Evolutionary conservation across 2,888 invertebrate species (phyloP), one percentile per base, ranked within the genome.

Genomic region (Antheraea assamensis): DNA sequence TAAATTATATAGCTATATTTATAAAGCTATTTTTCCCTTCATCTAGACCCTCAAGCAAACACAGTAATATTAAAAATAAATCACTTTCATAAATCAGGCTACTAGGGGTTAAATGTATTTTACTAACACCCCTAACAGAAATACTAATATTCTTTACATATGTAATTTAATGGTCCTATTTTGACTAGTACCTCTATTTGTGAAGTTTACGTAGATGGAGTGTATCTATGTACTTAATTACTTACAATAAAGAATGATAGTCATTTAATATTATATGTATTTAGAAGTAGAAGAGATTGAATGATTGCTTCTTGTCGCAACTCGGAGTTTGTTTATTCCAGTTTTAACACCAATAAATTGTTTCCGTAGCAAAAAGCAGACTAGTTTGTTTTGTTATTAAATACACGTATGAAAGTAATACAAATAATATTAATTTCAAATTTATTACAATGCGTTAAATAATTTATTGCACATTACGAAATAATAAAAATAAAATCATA

Each of bases 151-250:
- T 42, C 1, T 42, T 13, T 42, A 42, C 0, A 42, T 47, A 47
- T 47, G 47, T 21, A 4, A 52, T 52, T 21, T 19, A 21, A 52
- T 21, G 21, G 21, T 52, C 21, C 52, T n/a, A 52, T 21, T n/a
- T 4, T 21, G 77, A 77, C 75, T 78, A 77, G 77, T 76, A 78
- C 76, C 74, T 76, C 76, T 72, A 74, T 76, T 74, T 76, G 73
- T 71, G 75, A 75, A 70, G 71, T 74, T 49, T 42, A 31, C 10
- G 58, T 35, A 19, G 31, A 71, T 72, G 72, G 47, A 66, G 61
- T 72, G 52, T 66, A 15, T 68, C 2, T 19, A 19, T 47, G 19
- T 30, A 15, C 24, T 58, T 58, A 58, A 8, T 10, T 24, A 7
- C 58, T 24, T 13, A 58, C 21, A n/a, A 58, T 24, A 58, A n/a